These are phyloP conservation scores for Drosophila atripex DNA, from an alignment of 2,888 invertebrate species.

Conservation along the genomic window DNA sequence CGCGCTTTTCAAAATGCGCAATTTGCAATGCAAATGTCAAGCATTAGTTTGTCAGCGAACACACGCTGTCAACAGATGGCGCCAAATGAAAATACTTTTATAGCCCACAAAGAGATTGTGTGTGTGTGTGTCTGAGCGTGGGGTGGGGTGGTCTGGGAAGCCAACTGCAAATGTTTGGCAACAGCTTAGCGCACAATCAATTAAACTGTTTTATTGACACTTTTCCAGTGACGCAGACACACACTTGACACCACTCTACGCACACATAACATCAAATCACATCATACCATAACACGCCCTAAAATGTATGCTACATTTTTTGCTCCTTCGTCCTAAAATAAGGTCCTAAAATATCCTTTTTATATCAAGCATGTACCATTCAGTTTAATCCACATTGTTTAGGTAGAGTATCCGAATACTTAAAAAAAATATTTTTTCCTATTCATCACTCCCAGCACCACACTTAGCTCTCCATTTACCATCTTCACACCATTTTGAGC, in stretches of 20 bases:
- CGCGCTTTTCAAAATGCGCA: conserved; percentile 74
- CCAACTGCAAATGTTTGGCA: conserved; percentile 60
- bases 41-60: conserved; percentile 70
- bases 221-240: conserved; percentile 54
- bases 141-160: neutral
- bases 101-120: conserved; percentile 4
- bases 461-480: neutral
- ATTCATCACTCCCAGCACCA: neutral
- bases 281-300: neutral
- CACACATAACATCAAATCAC: neutral
- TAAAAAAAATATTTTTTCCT: neutral
- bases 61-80: conserved; percentile 57
- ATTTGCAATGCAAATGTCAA: conserved; percentile 76
- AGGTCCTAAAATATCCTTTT: too few species aligned
- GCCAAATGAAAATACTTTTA: conserved; percentile 49
- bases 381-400: too few species aligned
- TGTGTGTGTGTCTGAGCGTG: too few species aligned
- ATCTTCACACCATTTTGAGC: conserved; percentile 1
- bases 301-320: conserved; percentile 2
- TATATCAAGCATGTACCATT: too few species aligned
- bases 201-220: conserved; percentile 76
- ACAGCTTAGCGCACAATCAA: conserved; percentile 77
- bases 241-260: conserved; percentile 27
- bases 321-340: too few species aligned
- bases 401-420: neutral